These are phyloP conservation scores for Oxygymnocypris stewartii DNA, from an alignment of 2,113 vertebrate genomes.

Conservation along the genomic window DNA sequence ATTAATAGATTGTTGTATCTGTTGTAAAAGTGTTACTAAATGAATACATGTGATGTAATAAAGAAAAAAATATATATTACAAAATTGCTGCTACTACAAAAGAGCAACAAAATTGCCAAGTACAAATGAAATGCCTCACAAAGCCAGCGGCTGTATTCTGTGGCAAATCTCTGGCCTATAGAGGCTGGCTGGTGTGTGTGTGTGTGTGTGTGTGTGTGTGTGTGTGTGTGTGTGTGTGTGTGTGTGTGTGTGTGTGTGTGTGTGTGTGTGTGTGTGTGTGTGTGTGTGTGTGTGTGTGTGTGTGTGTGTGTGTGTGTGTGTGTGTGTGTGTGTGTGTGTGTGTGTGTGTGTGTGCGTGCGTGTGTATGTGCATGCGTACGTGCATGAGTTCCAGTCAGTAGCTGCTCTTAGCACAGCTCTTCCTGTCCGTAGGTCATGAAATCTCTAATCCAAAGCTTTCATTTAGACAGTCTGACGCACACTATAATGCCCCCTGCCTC, in stretches of 20 bases:
- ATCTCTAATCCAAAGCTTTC: slow-evolving; percentile 5
- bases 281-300: too few species aligned
- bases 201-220: too few species aligned
- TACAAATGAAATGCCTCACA: not conserved
- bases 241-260: too few species aligned
- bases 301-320: too few species aligned
- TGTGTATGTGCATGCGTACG: not conserved
- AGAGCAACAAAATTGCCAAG: not conserved
- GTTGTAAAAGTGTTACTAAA: not conserved
- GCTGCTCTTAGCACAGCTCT: not conserved
- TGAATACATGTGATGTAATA: not conserved
- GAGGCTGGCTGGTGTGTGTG: too few species aligned
- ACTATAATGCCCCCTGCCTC: not conserved
- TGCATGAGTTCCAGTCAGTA: not conserved
- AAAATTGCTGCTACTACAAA: not conserved
- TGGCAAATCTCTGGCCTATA: not conserved
- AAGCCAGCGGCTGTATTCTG: not conserved
- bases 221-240: too few species aligned
- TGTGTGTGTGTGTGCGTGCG: too few species aligned
- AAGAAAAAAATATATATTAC: not conserved
- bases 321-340: too few species aligned
- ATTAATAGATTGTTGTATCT: not conserved
- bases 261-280: too few species aligned
- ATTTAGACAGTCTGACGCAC: not conserved
- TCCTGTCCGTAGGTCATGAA: not conserved